phyloP scores from a whole-genome alignment of 2,888 invertebrate genomes.

The Lacanobia oleracea region DNA sequence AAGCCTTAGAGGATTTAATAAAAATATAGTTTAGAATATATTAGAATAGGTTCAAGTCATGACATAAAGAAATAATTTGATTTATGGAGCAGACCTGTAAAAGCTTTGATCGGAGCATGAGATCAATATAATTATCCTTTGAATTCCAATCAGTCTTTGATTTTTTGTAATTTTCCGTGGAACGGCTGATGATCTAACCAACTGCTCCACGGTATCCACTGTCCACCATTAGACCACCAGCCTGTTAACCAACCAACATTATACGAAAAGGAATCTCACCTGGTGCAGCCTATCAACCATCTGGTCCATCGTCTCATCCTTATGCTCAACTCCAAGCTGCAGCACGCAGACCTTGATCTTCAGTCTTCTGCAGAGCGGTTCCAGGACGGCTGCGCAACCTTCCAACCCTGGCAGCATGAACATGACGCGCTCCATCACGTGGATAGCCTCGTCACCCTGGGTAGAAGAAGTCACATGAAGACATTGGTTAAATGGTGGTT shows the following conservation, averaged over 20 bases:
- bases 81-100: too few relatives aligned
- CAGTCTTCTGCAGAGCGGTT: constrained; percentile 87
- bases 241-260: background rate
- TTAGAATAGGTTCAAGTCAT: too few relatives aligned
- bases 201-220: too few relatives aligned
- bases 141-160: too few relatives aligned
- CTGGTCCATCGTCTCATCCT: constrained; percentile 82
- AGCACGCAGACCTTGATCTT: constrained; percentile 88
- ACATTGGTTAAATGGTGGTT: background rate
- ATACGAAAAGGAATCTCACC: constrained; percentile 75
- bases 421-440: constrained; percentile 86
- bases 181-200: too few relatives aligned
- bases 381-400: constrained; percentile 90
- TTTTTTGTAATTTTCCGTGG: too few relatives aligned
- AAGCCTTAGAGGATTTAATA: too few relatives aligned
- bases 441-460: constrained; percentile 85
- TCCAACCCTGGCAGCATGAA: constrained; percentile 93
- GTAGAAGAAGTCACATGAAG: background rate
- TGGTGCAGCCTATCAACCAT: constrained; percentile 89
- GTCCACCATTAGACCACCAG: too few relatives aligned
- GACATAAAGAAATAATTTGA: too few relatives aligned
- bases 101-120: too few relatives aligned
- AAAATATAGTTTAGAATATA: too few relatives aligned
- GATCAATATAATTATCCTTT: too few relatives aligned
- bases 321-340: constrained; percentile 87